Evolutionary conservation across 2,113 vertebrate species (phyloP).

Genomic region (Megaleporinus macrocephalus): DNA sequence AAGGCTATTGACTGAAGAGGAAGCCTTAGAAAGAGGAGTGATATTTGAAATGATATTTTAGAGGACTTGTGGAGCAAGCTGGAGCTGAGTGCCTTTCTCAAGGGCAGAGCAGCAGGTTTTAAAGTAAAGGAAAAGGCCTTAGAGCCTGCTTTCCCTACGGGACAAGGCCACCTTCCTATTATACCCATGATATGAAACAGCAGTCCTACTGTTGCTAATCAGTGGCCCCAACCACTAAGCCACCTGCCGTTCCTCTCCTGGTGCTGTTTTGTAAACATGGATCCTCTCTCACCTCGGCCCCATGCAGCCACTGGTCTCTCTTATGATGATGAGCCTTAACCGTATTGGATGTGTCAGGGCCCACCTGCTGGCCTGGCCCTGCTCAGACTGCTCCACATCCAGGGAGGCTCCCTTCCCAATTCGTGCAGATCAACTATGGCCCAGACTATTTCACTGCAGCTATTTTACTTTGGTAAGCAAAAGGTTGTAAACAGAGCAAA

Average conservation of each 20-base stretch:
- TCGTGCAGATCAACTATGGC: neutral
- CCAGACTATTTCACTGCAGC: neutral
- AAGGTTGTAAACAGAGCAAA: neutral
- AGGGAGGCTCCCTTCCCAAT: slow-evolving; percentile 21
- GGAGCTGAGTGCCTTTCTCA: neutral
- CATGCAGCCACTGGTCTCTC: slow-evolving; percentile 21
- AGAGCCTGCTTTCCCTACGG: neutral
- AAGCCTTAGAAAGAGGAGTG: neutral
- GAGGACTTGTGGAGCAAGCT: neutral
- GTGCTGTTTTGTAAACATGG: slow-evolving; percentile 26
- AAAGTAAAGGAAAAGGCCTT: neutral
- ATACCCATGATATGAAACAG: neutral
- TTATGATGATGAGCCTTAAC: slow-evolving; percentile 38
- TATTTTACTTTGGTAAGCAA: neutral
- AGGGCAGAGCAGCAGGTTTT: neutral
- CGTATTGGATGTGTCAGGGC: slow-evolving; percentile 38
- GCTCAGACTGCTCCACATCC: neutral
- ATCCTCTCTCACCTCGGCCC: slow-evolving; percentile 7
- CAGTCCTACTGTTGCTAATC: neutral
- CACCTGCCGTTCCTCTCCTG: slow-evolving; percentile 20
- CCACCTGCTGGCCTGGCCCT: slow-evolving; percentile 39
- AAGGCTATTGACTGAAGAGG: neutral
- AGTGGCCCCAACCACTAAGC: neutral
- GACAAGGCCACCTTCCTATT: neutral
- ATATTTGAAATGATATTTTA: neutral